phyloP scores from a whole-genome alignment of 2,888 invertebrate species.

The Drosophila sordidula region DNA sequence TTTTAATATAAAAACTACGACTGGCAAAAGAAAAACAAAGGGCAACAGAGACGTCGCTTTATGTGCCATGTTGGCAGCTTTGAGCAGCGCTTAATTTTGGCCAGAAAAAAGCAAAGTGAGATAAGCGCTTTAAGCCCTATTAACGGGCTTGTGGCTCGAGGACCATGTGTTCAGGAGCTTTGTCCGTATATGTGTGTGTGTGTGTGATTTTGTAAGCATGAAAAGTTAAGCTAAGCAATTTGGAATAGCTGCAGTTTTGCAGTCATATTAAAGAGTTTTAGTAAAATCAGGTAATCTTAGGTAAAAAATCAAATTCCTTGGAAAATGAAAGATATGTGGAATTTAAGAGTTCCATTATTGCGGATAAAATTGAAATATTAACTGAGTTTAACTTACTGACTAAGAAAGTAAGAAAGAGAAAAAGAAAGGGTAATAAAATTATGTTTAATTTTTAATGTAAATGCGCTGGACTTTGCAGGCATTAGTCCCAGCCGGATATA shows the following conservation, averaged over 20 bases:
- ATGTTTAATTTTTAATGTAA: too few relatives aligned
- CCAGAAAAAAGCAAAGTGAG: slow-evolving; percentile 56
- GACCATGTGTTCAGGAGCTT: slow-evolving; percentile 26
- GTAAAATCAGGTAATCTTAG: not conserved
- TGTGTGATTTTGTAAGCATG: slow-evolving; percentile 4
- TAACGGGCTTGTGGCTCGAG: slow-evolving; percentile 53
- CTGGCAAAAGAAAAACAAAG: slow-evolving; percentile 52
- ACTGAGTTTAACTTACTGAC: too few relatives aligned
- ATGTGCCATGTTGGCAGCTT: slow-evolving; percentile 49
- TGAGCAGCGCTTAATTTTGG: slow-evolving; percentile 28
- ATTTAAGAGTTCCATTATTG: too few relatives aligned
- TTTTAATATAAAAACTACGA: slow-evolving; percentile 77
- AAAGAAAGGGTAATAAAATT: too few relatives aligned
- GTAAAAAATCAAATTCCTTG: too few relatives aligned
- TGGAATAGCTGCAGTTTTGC: slow-evolving; percentile 9
- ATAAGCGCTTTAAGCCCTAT: slow-evolving; percentile 76
- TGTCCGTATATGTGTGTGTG: not conserved
- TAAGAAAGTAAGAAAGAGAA: too few relatives aligned
- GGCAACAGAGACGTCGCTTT: slow-evolving; percentile 54
- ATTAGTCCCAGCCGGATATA: too few relatives aligned
- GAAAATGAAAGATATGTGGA: too few relatives aligned
- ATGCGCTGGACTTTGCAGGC: too few relatives aligned
- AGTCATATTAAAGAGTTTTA: slow-evolving; percentile 32
- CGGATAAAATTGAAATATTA: too few relatives aligned
- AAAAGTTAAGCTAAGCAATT: slow-evolving; percentile 47